phyloP scores from a whole-genome alignment of 35 echinoderm and acorn worm species.

The Apostichopus parvimensis region DNA sequence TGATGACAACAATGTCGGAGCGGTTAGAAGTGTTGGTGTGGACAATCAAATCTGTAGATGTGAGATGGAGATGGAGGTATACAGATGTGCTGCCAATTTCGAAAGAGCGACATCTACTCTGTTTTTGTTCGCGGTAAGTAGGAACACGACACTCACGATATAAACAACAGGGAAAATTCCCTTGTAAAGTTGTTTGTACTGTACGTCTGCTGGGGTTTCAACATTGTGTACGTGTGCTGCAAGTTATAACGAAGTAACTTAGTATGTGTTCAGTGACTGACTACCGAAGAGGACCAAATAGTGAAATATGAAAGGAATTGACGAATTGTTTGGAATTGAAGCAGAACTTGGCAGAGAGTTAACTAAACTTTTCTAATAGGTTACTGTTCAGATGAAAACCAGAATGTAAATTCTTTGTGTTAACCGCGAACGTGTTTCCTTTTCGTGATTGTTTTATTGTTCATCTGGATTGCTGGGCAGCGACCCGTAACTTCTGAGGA shows the following conservation, averaged over 20 bases:
- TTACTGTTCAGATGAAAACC: background rate
- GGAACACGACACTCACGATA: background rate
- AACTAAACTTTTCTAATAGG: background rate
- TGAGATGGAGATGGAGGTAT: too few species aligned
- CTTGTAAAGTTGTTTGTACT: background rate
- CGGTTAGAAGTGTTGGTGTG: too few species aligned
- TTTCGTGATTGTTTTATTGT: background rate
- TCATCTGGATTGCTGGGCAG: background rate
- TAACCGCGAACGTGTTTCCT: background rate
- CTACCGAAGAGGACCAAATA: too few species aligned
- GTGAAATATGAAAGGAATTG: too few species aligned
- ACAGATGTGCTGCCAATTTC: background rate
- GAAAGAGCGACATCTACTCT: background rate
- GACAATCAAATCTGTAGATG: too few species aligned
- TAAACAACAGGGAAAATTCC: conserved; percentile 6
- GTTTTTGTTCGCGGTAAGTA: background rate
- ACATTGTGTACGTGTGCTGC: background rate
- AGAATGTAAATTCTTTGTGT: conserved; percentile 4
- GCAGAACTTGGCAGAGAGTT: background rate
- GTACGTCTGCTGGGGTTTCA: too few species aligned
- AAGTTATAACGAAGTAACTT: too few species aligned
- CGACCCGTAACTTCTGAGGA: background rate
- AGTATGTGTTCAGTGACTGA: too few species aligned
- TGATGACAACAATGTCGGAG: too few species aligned
- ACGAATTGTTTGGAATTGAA: too few species aligned